A percentile compares a stretch with the other conserved stretches of the same genome.
Evolutionary conservation across 2,797 vertebrate species (phyloP).

Genomic region (Sciurus carolinensis): DNA sequence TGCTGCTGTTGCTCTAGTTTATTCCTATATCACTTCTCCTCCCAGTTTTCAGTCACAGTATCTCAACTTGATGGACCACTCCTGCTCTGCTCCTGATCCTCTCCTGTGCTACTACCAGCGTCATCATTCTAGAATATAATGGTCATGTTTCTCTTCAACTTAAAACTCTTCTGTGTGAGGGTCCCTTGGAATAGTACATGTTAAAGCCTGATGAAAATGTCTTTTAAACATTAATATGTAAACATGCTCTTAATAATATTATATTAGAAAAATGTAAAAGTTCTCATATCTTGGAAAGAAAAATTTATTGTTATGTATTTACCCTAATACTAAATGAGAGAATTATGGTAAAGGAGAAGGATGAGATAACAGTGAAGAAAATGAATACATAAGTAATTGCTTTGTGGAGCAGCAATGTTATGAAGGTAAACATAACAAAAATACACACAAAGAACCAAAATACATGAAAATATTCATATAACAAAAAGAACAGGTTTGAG

Average conservation of each 20-base stretch:
- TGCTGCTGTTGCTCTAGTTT: neutral
- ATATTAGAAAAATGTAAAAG: neutral
- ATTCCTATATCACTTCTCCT: neutral
- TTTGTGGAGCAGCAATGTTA: neutral
- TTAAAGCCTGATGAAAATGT: neutral
- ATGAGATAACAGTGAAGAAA: neutral
- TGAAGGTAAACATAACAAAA: neutral
- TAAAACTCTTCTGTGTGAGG: neutral
- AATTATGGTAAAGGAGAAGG: neutral
- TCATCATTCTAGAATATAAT: neutral
- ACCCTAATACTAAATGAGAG: neutral
- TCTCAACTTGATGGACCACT: neutral
- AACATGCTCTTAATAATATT: neutral
- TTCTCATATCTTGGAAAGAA: neutral
- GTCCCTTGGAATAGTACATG: neutral
- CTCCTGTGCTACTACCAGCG: neutral
- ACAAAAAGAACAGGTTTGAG: neutral
- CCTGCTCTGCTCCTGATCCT: neutral
- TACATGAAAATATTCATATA: neutral
- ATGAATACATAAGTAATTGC: neutral
- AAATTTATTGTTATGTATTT: neutral
- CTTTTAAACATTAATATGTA: neutral
- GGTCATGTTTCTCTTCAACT: neutral
- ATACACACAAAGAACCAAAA: neutral
- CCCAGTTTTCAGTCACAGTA: neutral